Evolutionary conservation across 1,140 invertebrate genomes (phyloP).

Genomic region (Zaprionus kolodkinae): DNA sequence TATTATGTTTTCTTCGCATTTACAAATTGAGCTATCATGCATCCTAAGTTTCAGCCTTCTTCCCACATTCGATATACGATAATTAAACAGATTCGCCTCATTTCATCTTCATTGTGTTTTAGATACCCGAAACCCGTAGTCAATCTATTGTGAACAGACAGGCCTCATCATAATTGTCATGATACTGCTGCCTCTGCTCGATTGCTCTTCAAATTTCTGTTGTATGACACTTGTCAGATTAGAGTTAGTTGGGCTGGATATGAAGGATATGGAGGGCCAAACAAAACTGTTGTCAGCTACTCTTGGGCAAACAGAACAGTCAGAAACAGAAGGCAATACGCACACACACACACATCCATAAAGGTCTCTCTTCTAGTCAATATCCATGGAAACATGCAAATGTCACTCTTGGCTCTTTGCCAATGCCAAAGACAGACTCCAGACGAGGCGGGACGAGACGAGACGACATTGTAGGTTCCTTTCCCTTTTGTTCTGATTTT

Average conservation of each 20-base stretch:
- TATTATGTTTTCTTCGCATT: too few species aligned
- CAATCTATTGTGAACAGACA: constrained; percentile 19
- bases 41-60: not conserved
- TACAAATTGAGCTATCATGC: too few species aligned
- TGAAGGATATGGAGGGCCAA: not conserved
- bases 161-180: constrained; percentile 55
- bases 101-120: not conserved
- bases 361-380: constrained; percentile 4
- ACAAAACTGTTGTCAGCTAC: constrained; percentile 18
- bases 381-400: constrained; percentile 39
- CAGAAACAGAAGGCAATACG: constrained; percentile 27
- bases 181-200: constrained; percentile 36
- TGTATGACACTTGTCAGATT: constrained; percentile 41
- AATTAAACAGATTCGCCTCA: constrained; percentile 11
- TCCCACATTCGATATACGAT: not conserved
- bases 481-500: constrained; percentile 3
- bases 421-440: constrained; percentile 14
- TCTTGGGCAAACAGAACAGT: constrained; percentile 12
- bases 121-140: not conserved
- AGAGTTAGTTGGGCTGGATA: constrained; percentile 7
- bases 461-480: constrained; percentile 2
- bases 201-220: constrained; percentile 54
- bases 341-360: not conserved
- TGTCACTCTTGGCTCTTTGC: constrained; percentile 31
- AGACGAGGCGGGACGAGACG: not conserved